Percentiles rank a stretch among this genome's conserved stretches.
Conservation (phyloP, 2,797 vertebrate genomes). For the Prunella strophiata region DNA sequence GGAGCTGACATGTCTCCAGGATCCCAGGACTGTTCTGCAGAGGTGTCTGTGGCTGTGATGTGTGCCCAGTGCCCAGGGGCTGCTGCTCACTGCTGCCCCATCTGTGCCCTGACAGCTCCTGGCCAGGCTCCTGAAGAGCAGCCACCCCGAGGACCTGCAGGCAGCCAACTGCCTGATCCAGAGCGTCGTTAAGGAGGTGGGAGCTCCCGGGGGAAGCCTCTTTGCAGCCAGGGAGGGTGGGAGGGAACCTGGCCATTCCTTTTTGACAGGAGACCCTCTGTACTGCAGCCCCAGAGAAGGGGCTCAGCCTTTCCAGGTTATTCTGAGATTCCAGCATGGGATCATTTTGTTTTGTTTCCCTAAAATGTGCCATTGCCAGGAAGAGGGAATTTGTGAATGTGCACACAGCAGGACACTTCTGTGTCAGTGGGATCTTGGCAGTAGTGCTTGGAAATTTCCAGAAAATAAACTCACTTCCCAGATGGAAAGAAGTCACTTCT, state of each 20-base stretch:
- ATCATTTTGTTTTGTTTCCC: neutral
- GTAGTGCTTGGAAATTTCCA: neutral
- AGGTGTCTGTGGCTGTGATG: neutral
- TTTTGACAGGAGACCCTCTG: neutral
- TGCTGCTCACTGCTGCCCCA: neutral
- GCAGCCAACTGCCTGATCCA: constrained; percentile 92
- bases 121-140: constrained; percentile 85
- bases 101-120: constrained; percentile 77
- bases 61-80: neutral
- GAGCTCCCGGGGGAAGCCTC: neutral
- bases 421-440: neutral
- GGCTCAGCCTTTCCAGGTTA: neutral
- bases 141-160: constrained; percentile 84
- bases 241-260: neutral
- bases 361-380: neutral
- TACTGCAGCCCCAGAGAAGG: neutral
- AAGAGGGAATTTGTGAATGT: neutral
- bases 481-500: neutral
- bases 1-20: neutral
- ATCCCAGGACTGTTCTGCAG: fast-evolving
- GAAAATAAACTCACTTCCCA: neutral
- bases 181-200: constrained; percentile 86
- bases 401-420: neutral
- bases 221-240: neutral
- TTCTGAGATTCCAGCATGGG: neutral